phyloP scores from a whole-genome alignment of 2,113 vertebrate genomes.

The Phaethon lepturus region DNA sequence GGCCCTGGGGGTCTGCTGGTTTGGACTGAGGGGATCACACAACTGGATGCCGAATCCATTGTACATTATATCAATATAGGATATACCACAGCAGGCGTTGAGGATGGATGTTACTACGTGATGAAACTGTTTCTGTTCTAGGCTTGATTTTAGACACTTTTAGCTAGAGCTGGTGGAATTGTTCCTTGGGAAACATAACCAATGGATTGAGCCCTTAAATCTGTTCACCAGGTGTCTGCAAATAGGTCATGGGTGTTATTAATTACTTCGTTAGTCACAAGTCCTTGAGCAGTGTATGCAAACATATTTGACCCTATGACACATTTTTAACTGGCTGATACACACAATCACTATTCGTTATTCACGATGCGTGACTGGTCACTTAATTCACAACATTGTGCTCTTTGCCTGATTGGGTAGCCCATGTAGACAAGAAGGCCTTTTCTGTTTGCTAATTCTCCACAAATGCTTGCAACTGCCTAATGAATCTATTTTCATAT shows the following conservation, averaged over 20 bases:
- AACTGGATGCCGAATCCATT: background rate
- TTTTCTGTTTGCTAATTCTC: background rate
- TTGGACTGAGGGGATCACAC: background rate
- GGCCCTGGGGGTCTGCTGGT: background rate
- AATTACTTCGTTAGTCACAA: conserved; percentile 10
- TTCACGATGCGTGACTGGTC: fast-evolving
- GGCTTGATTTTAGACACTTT: background rate
- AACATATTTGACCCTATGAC: conserved; percentile 49
- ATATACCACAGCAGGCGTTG: background rate
- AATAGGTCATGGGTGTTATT: background rate
- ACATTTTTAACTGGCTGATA: background rate
- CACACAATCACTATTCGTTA: background rate
- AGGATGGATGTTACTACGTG: background rate
- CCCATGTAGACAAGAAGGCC: background rate
- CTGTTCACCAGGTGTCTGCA: conserved; percentile 6
- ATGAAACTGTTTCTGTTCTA: background rate
- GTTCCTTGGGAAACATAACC: background rate
- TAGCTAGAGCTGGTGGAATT: background rate
- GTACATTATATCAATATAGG: background rate
- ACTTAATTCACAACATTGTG: background rate
- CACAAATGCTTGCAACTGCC: background rate
- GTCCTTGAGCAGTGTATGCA: conserved; percentile 31
- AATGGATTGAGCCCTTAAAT: background rate
- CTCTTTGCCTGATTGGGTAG: background rate
- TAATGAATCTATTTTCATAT: background rate